Percentiles rank a stretch among this genome's conserved stretches.
Conservation (phyloP, 2,888 invertebrate species). For the Amphipyra berbera region DNA sequence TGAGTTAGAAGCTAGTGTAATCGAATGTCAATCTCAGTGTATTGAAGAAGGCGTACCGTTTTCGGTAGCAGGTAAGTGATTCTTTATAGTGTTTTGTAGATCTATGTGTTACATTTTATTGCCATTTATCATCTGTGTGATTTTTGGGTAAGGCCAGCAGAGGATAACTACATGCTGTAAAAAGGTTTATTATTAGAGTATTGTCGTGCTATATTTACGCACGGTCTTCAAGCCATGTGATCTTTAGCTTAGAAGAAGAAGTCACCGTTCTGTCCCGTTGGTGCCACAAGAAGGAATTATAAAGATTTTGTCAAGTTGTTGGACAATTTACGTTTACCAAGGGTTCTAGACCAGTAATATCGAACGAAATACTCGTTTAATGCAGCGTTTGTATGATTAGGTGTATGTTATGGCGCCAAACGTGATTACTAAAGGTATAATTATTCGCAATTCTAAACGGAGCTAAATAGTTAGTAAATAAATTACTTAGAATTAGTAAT, state of each 20-base stretch:
- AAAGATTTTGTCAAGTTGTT: not conserved
- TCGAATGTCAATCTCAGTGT: constrained; percentile 12
- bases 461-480: constrained; percentile 5
- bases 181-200: not conserved
- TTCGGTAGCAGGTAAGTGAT: constrained; percentile 25
- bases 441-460: too few species aligned
- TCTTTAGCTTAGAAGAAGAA: too few species aligned
- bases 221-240: too few species aligned
- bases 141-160: too few species aligned
- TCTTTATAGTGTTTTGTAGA: not conserved
- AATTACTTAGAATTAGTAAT: not conserved
- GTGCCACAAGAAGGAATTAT: too few species aligned
- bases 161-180: too few species aligned
- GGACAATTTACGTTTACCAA: not conserved
- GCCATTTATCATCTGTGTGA: not conserved
- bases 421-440: constrained; percentile 6
- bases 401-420: constrained; percentile 4
- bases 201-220: too few species aligned
- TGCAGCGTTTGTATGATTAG: not conserved
- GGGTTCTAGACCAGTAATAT: not conserved
- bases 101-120: not conserved
- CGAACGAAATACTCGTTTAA: constrained; percentile 6
- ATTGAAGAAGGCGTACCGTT: constrained; percentile 8
- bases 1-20: constrained; percentile 34
- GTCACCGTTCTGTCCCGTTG: too few species aligned